Conservation (phyloP, 2,113 vertebrate genomes). For the Psittacara wagleri region DNA sequence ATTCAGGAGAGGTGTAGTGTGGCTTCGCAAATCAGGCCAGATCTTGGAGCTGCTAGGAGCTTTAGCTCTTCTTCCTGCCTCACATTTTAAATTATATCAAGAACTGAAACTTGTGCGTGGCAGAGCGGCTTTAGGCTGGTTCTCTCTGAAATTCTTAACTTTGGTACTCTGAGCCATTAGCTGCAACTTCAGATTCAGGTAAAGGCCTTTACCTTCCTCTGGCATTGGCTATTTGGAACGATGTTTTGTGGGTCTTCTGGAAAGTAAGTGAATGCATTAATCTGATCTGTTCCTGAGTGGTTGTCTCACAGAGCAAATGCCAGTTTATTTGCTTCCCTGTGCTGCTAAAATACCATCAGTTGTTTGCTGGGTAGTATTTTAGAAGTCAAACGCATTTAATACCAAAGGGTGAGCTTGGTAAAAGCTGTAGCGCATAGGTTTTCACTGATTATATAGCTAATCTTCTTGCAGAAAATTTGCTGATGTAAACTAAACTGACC, state of each 20-base stretch:
- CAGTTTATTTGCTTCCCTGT: neutral
- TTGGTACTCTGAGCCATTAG: neutral
- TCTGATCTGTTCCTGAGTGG: neutral
- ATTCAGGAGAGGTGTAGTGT: rapidly evolving
- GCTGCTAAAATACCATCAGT: neutral
- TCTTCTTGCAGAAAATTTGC: neutral
- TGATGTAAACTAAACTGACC: neutral
- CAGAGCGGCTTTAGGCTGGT: neutral
- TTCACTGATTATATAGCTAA: neutral
- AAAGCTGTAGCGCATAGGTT: neutral
- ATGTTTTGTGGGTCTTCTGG: neutral
- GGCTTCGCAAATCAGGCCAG: neutral
- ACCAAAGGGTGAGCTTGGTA: neutral
- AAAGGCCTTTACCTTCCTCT: neutral
- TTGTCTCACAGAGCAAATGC: neutral
- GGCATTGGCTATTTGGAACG: neutral
- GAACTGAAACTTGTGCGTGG: rapidly evolving
- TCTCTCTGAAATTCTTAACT: neutral
- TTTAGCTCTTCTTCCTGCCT: neutral
- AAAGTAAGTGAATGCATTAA: neutral
- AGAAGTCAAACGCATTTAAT: neutral
- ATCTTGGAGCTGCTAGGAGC: neutral
- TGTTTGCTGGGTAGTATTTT: neutral
- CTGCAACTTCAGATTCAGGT: neutral
- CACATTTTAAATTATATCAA: neutral